These are phyloP conservation scores for rabbit (Oryctolagus cuniculus) DNA, from an alignment of 2,113 vertebrate genomes.

Conservation along the genomic window mOryCun1.1 NC_091432.1:87139501-87140000, in stretches of 20 bases:
- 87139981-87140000: constrained; percentile 9
- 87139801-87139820: not conserved
- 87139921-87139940: not conserved
- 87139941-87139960: not conserved
- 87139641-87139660: too few species aligned
- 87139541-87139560: too few species aligned
- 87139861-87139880: not conserved
- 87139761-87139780: constrained; percentile 2
- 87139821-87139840: not conserved
- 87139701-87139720: too few species aligned
- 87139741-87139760: not conserved
- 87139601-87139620: too few species aligned
- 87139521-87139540: too few species aligned
- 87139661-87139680: too few species aligned
- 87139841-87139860: not conserved
- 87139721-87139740: too few species aligned
- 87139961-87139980: not conserved
- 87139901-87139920: not conserved
- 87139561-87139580: too few species aligned
- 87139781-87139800: not conserved
- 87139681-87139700: too few species aligned
- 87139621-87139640: too few species aligned
- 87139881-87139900: not conserved
- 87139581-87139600: too few species aligned
- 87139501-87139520: too few species aligned